Base-by-base conservation (phyloP, 2,888 invertebrate genomes). In the Drosophila nigricruria region DNA sequence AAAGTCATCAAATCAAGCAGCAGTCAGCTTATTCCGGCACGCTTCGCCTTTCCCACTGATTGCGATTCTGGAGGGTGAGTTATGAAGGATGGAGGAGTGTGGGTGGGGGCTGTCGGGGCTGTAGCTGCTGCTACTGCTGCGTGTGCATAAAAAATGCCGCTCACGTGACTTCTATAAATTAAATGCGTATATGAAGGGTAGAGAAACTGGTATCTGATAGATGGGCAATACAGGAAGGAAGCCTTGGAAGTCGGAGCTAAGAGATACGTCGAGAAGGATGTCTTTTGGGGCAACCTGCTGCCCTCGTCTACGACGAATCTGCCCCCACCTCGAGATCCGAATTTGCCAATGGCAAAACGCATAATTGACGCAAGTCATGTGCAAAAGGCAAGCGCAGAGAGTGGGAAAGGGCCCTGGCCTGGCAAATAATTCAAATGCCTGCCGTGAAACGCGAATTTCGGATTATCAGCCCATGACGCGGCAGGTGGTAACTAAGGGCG, bases 131-230 rank as follows among this genome's bases (percentile, higher is more conserved):
- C 16, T 25, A 0, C 14, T 57, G 52, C 34, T 57, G 57, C 34
- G 25, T 58, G 56, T 59, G 59, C 77, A 82, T 87, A 77, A 88
- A 88, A 81, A 83, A 83, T 83, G 69, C 82, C 53, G 69, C 85
- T 88, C 83, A 83, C 83, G 88, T 88, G 83, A 88, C 82, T 83
- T 85, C 74, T 77, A 83, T 77, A 88, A 83, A 88, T 83, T 77
- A 83, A 83, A 83, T 85, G 77, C 70, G 72, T 76, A 50, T 61
- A 32, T 62, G 66, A 30, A 30, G 57, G 61, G 42, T 60, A 25
- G 30, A 30, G 30, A 14, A 38, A 52, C 45, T 50, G 47, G 57
- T 69, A 60, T 60, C 63, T 57, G 63, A 63, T 57, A 75, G 64
- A 58, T 71, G 47, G 43, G 38, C 45, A 40, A 50, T 34, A 47